These are phyloP conservation scores for Enteromius paludinosus DNA, from an alignment of 2,797 vertebrate species.

Conservation along the genomic window DNA sequence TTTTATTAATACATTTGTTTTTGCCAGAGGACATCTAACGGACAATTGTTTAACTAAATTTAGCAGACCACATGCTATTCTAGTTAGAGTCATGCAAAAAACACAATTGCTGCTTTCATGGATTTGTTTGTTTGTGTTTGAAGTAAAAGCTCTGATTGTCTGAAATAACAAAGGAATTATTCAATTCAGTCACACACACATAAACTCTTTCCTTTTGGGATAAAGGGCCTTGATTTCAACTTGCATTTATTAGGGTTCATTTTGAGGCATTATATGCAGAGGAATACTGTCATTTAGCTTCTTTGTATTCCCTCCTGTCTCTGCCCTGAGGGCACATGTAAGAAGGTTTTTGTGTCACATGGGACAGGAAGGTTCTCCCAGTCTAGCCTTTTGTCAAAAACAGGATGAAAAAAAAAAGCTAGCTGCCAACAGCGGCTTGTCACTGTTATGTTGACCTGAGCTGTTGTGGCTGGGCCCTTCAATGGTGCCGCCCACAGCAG, in stretches of 20 bases:
- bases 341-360: slow-evolving; percentile 23
- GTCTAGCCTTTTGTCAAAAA: slow-evolving; percentile 43
- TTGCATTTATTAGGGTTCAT: slow-evolving; percentile 4
- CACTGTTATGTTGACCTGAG: slow-evolving; percentile 46
- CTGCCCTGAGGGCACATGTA: slow-evolving; percentile 19
- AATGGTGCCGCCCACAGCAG: background rate
- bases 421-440: slow-evolving; percentile 15
- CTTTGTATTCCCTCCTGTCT: background rate
- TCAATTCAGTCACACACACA: slow-evolving; percentile 15
- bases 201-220: background rate
- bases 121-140: slow-evolving; percentile 4
- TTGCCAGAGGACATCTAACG: slow-evolving; percentile 6
- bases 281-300: slow-evolving; percentile 22
- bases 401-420: slow-evolving; percentile 26
- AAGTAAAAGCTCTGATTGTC: slow-evolving; percentile 1
- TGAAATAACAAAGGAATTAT: background rate
- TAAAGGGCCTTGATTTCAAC: slow-evolving; percentile 2
- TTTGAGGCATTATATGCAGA: background rate
- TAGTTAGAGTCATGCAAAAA: slow-evolving; percentile 4
- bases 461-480: slow-evolving; percentile 5
- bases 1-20: background rate
- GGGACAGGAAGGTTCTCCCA: slow-evolving; percentile 1
- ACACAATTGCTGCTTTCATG: background rate
- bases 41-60: background rate
- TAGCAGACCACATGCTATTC: background rate